Evolutionary conservation across 1,140 invertebrate species (phyloP).

Genomic region (Temnothorax curvispinosus): DNA sequence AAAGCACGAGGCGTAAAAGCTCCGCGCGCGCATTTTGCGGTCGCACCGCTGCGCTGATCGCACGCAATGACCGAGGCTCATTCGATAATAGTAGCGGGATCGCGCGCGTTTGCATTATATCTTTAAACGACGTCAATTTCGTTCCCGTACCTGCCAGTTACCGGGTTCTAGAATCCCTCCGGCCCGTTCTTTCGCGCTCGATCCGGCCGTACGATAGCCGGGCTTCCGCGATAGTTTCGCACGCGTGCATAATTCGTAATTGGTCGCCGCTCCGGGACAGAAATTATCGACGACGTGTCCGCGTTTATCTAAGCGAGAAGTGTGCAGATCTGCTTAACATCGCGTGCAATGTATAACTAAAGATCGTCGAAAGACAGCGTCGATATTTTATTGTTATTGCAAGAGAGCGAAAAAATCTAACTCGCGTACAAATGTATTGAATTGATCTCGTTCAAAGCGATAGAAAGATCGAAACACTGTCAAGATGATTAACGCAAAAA

Average conservation of each 20-base stretch:
- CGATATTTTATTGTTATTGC: conserved; percentile 9
- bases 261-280: conserved; percentile 34
- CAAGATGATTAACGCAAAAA: not conserved
- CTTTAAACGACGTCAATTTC: conserved; percentile 69
- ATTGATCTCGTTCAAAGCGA: not conserved
- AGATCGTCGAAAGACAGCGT: not conserved
- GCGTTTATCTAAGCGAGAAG: not conserved
- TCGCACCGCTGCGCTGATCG: conserved; percentile 23
- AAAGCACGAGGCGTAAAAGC: conserved; percentile 50
- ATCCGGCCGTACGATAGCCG: conserved; percentile 53
- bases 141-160: conserved; percentile 56
- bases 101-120: conserved; percentile 62
- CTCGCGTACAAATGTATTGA: not conserved
- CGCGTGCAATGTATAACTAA: not conserved
- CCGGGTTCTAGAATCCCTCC: conserved; percentile 42
- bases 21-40: not conserved
- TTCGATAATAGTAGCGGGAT: conserved; percentile 57
- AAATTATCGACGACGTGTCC: conserved; percentile 60
- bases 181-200: conserved; percentile 38
- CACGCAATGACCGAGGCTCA: conserved; percentile 23
- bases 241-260: conserved; percentile 71
- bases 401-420: not conserved
- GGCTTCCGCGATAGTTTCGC: conserved; percentile 30
- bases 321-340: not conserved
- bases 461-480: not conserved